A percentile compares a stretch with the other conserved stretches of the same genome.
Evolutionary conservation across 2,888 invertebrate genomes (phyloP).

Genomic region (Gibbula magus): DNA sequence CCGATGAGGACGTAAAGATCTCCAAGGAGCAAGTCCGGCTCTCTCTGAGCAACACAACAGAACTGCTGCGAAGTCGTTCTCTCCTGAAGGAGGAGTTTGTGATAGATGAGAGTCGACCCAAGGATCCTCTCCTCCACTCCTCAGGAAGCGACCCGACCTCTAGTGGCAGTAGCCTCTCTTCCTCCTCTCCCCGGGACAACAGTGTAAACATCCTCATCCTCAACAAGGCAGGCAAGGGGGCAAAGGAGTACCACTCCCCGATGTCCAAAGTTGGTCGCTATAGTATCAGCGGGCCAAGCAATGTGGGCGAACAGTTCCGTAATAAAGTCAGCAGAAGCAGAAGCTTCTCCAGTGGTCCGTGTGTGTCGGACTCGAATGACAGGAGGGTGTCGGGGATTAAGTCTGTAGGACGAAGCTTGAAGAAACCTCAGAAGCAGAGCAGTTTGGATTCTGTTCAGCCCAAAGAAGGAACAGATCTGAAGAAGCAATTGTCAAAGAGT

Average conservation of each 20-base stretch:
- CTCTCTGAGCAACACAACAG: conserved; percentile 43
- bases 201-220: conserved; percentile 28
- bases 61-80: conserved; percentile 56
- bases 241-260: conserved; percentile 23
- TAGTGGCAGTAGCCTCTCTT: conserved; percentile 53
- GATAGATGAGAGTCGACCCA: conserved; percentile 68
- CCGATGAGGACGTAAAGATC: conserved; percentile 48
- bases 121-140: conserved; percentile 55
- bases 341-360: not conserved
- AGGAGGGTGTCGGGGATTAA: not conserved
- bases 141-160: conserved; percentile 57
- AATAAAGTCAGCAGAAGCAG: not conserved
- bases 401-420: not conserved
- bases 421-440: not conserved
- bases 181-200: conserved; percentile 50
- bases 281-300: conserved; percentile 1
- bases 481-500: not conserved
- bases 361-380: not conserved
- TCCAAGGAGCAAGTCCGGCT: conserved; percentile 6
- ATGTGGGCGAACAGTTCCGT: not conserved
- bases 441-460: not conserved
- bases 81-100: conserved; percentile 68
- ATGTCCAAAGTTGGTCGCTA: not conserved
- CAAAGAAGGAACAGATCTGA: not conserved
- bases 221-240: conserved; percentile 15